A percentile compares a stretch with the other conserved stretches of the same genome.
phyloP scores from a whole-genome alignment of 2,888 invertebrate genomes.

The Taenaris catops region DNA sequence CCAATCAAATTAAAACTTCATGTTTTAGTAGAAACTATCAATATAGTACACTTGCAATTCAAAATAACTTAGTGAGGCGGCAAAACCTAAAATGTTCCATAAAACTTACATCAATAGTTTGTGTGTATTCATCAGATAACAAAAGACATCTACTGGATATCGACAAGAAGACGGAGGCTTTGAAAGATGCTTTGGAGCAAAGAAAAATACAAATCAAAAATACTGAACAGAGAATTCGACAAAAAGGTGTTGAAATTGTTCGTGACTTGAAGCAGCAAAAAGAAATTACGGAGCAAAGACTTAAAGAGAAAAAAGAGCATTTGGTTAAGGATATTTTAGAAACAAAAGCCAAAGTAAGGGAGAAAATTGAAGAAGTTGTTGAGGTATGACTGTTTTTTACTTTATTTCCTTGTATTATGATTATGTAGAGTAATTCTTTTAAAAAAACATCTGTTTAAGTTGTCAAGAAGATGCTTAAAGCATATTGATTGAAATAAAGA shows the following conservation, averaged over 20 bases:
- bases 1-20: conserved; percentile 39
- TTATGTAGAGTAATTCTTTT: too few species aligned
- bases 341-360: conserved; percentile 85
- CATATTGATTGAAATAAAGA: too few species aligned
- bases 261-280: conserved; percentile 66
- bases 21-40: conserved; percentile 29
- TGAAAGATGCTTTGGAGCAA: conserved; percentile 81
- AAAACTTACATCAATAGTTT: conserved; percentile 36
- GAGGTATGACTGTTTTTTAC: conserved; percentile 82
- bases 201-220: conserved; percentile 81
- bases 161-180: conserved; percentile 65
- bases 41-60: conserved; percentile 28
- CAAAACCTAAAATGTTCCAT: conserved; percentile 31
- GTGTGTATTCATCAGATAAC: conserved; percentile 52
- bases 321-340: conserved; percentile 85
- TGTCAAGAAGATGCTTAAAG: too few species aligned
- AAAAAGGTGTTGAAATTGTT: conserved; percentile 60
- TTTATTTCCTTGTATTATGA: too few species aligned
- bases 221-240: conserved; percentile 75
- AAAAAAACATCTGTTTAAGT: too few species aligned
- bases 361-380: conserved; percentile 86
- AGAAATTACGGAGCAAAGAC: conserved; percentile 56
- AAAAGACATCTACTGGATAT: conserved; percentile 60
- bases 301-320: conserved; percentile 81
- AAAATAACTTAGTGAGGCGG: conserved; percentile 30